These are phyloP conservation scores for Eugnorisma glareosa DNA, from an alignment of 2,888 invertebrate species.

Conservation along the genomic window DNA sequence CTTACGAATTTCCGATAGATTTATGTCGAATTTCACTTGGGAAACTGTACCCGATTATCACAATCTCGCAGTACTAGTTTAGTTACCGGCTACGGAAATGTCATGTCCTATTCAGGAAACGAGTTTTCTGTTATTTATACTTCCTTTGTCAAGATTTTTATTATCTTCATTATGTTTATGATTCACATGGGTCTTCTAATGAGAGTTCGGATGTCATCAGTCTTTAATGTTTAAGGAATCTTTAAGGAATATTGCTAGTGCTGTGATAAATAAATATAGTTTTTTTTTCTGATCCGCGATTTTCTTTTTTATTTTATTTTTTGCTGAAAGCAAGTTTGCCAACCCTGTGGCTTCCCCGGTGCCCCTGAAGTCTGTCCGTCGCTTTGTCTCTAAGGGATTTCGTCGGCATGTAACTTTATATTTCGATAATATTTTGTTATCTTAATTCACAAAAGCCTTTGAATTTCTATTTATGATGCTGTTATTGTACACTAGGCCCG, in stretches of 20 bases:
- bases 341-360: constrained; percentile 45
- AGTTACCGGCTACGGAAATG: constrained; percentile 1
- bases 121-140: constrained; percentile 18
- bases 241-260: background rate
- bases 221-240: background rate
- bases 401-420: constrained; percentile 68
- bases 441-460: constrained; percentile 67
- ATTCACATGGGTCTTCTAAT: background rate
- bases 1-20: constrained; percentile 1
- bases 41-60: background rate
- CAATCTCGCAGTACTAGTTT: background rate
- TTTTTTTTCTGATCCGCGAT: background rate
- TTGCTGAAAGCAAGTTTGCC: constrained; percentile 1
- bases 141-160: constrained; percentile 21
- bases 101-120: constrained; percentile 10
- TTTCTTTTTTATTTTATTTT: constrained; percentile 12
- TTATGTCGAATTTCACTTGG: background rate
- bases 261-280: constrained; percentile 1
- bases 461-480: constrained; percentile 62
- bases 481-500: constrained; percentile 52
- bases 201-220: background rate
- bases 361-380: constrained; percentile 56
- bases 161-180: constrained; percentile 1
- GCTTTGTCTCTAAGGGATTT: constrained; percentile 69
- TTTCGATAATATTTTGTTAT: constrained; percentile 69